These are phyloP conservation scores for Peucedramus taeniatus DNA, from an alignment of 2,113 vertebrate genomes.

Conservation along the genomic window DNA sequence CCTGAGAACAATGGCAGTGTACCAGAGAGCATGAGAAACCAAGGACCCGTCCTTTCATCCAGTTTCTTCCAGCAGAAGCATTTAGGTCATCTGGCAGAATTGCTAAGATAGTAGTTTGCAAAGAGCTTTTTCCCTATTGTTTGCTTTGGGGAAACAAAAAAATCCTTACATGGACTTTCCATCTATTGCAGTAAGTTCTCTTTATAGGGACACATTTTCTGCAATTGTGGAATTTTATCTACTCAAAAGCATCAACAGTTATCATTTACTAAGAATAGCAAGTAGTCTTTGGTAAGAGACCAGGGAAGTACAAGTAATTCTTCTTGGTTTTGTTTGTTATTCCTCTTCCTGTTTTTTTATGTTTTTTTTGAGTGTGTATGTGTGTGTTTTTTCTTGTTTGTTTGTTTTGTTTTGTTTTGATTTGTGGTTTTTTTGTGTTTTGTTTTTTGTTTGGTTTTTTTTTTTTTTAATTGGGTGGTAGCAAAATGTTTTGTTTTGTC, in stretches of 20 bases:
- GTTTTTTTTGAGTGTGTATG: no score
- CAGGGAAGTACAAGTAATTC: not conserved
- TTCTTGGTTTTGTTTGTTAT: not conserved
- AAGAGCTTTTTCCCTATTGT: not conserved
- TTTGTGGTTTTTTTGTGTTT: not conserved
- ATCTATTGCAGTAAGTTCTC: not conserved
- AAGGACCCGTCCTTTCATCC: not conserved
- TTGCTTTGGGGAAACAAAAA: not conserved
- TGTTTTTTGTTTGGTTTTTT: no score
- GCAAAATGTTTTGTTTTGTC: not conserved
- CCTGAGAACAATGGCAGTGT: not conserved
- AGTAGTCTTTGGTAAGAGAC: not conserved
- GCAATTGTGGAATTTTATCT: not conserved
- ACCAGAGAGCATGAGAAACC: not conserved
- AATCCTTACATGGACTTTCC: not conserved
- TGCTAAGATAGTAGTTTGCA: not conserved
- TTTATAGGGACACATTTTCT: not conserved
- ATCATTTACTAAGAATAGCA: not conserved
- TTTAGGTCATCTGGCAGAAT: not conserved
- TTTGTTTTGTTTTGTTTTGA: not conserved
- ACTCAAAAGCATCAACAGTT: not conserved
- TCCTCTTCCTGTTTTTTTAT: rapidly evolving
- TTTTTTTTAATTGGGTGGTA: not conserved
- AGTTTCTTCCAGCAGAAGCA: not conserved
- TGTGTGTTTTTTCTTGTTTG: not conserved